These are phyloP conservation scores for Petrocephalus zakoni DNA, from an alignment of 2,113 vertebrate species.

Conservation along the genomic window DNA sequence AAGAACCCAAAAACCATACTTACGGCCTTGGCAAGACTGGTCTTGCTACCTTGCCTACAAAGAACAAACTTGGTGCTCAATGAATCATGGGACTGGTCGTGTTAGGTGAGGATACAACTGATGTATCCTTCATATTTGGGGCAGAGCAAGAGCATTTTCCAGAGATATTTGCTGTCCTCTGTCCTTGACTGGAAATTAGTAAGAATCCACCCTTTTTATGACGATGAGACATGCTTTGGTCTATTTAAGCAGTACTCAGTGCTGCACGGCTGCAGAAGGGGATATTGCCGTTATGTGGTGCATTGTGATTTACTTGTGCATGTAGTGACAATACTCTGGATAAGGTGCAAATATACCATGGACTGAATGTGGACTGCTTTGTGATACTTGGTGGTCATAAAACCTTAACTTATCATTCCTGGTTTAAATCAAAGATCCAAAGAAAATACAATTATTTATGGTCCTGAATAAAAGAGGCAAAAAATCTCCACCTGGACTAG, in stretches of 20 bases:
- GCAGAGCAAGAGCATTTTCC: too few species aligned
- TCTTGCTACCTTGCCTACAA: too few species aligned
- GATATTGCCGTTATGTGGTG: background rate
- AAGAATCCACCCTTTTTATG: too few species aligned
- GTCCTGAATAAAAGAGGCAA: background rate
- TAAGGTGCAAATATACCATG: background rate
- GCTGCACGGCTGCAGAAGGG: background rate
- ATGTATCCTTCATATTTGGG: too few species aligned
- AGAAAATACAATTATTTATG: background rate
- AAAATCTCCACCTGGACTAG: too few species aligned
- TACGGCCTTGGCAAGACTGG: too few species aligned
- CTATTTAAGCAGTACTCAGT: background rate
- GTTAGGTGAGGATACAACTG: too few species aligned
- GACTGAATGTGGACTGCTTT: background rate
- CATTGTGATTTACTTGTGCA: background rate
- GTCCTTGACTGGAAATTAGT: too few species aligned
- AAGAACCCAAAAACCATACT: too few species aligned
- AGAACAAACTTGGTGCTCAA: too few species aligned
- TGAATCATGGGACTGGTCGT: too few species aligned
- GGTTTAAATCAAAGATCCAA: background rate
- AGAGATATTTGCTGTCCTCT: too few species aligned
- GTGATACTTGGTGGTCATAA: background rate
- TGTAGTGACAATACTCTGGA: background rate
- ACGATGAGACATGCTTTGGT: background rate
- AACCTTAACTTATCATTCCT: background rate